These are phyloP conservation scores for Mobula birostris DNA, from an alignment of 2,113 vertebrate genomes.

Conservation along the genomic window DNA sequence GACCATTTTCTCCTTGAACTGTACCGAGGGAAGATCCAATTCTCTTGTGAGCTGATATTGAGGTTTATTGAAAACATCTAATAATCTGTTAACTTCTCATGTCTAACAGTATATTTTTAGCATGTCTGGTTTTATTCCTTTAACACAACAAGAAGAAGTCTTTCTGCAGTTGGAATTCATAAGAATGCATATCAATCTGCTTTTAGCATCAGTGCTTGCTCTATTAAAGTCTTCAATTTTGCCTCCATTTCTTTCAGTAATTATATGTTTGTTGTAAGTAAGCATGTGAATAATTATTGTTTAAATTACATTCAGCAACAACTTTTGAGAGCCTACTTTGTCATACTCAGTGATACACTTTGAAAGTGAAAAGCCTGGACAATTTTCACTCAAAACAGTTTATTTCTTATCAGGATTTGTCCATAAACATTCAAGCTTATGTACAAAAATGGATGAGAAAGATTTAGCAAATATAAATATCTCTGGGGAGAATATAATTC, in stretches of 20 bases:
- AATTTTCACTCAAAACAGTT: not conserved
- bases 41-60: not conserved
- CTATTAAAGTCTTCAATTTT: not conserved
- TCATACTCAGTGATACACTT: not conserved
- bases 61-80: not conserved
- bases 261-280: not conserved
- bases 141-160: not conserved
- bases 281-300: not conserved
- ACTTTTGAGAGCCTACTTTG: not conserved
- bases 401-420: too few relatives aligned
- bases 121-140: not conserved
- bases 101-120: not conserved
- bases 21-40: too few relatives aligned
- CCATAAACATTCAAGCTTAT: not conserved
- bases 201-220: not conserved
- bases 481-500: not conserved
- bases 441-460: not conserved
- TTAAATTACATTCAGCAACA: not conserved
- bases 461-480: not conserved
- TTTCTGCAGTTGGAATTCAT: not conserved
- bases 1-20: not conserved
- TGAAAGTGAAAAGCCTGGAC: not conserved
- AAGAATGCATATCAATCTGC: not conserved
- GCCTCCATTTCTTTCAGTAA: not conserved
- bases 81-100: not conserved